Conservation (phyloP, 2,797 vertebrate species). For the Sebastes goodei region DNA sequence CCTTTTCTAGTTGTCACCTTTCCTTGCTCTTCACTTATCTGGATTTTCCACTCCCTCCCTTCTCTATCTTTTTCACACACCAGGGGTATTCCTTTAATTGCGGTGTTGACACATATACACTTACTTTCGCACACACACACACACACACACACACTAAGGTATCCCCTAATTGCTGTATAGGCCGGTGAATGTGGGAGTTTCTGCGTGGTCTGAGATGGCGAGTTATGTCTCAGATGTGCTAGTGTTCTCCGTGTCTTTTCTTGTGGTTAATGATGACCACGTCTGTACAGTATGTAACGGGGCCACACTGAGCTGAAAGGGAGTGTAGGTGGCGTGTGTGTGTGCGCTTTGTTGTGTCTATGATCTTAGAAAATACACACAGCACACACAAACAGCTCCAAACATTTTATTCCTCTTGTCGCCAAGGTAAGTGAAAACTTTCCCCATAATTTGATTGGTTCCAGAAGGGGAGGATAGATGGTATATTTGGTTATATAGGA, state of each 20-base stretch:
- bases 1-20: not conserved
- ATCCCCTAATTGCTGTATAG: slow-evolving; percentile 20
- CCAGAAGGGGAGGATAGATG: not conserved
- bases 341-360: slow-evolving; percentile 28
- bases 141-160: not conserved
- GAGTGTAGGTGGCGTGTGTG: slow-evolving; percentile 50
- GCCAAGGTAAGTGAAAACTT: slow-evolving; percentile 1
- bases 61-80: not conserved
- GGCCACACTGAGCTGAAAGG: slow-evolving; percentile 52
- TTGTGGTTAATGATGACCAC: slow-evolving; percentile 63
- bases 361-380: slow-evolving; percentile 47
- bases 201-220: slow-evolving; percentile 35
- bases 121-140: not conserved
- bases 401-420: slow-evolving; percentile 30
- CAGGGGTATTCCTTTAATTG: not conserved
- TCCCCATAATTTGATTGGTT: not conserved
- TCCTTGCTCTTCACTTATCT: not conserved
- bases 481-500: not conserved
- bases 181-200: slow-evolving; percentile 26
- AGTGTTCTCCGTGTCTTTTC: slow-evolving; percentile 31
- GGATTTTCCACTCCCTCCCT: not conserved
- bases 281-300: slow-evolving; percentile 32
- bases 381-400: slow-evolving; percentile 9
- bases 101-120: too few relatives aligned
- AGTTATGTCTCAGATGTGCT: slow-evolving; percentile 13